Base-by-base conservation (phyloP, 2,888 invertebrate species). In the Rotaria sp. region DNA sequence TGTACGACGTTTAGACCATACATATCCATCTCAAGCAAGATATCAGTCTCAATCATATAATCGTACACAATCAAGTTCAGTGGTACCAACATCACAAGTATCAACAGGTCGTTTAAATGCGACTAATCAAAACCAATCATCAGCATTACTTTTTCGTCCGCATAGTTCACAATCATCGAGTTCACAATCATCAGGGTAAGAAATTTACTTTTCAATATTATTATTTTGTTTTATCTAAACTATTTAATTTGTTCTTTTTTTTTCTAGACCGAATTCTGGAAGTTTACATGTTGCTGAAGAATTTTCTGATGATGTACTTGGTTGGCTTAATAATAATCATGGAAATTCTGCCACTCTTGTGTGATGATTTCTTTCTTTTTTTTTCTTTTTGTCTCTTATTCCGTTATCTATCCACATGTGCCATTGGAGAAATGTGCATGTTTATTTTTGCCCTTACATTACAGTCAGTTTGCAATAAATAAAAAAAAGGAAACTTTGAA, bases 211-310 rank as follows among this genome's bases (percentile, higher is more conserved):
- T 24, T 75, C 26, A 0, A 4, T n/a, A 13, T 38, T 7, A 24
- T 5, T 24, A 24, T 24, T 1, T 35, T 35, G 15, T 67, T 30
- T 35, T 30, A 30, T n/a, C 11, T 10, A n/a, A 15, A 67, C 35
- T 11, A n/a, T 67, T 30, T 18, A 1, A 35, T 67, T 26, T 45
- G 0, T 45, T n/a, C 45, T 38, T 59, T 59, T 11, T 8, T 57
- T 57, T 4, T 41, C 45, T 75, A 75, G 75, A 45, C 75, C 75
- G 11, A 75, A 75, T 45, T 75, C 75, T 26, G 45, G 45, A 26
- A 75, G 75, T 41, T 75, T 75, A 41, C 75, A 75, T n/a, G 75
- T 75, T 10, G 75, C 75, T 75, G 75, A 75, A 41, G 75, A 75
- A 75, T 75, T 75, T 45, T 41, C 75, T 41, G 75, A 75, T 45